Percentiles rank a stretch among this genome's conserved stretches.
Evolutionary conservation across 1,140 invertebrate species (phyloP).

Genomic region (Gonatopus flavifemur): DNA sequence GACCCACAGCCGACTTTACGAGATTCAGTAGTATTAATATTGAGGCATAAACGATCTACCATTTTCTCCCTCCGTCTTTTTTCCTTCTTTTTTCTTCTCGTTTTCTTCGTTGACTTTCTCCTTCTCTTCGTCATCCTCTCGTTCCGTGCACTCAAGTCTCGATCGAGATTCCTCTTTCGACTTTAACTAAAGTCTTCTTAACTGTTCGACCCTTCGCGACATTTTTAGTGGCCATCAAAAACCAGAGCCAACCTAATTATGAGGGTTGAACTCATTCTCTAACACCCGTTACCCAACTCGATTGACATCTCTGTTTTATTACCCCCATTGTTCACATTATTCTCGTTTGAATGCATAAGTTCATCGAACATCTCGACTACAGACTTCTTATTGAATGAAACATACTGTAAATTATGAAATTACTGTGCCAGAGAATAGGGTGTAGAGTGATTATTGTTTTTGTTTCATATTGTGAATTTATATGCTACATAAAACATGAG

Average conservation of each 20-base stretch:
- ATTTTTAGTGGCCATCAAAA: constrained; percentile 60
- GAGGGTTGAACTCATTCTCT: constrained; percentile 29
- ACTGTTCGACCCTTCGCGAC: constrained; percentile 52
- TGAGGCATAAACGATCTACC: constrained; percentile 32
- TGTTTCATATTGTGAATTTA: too few species aligned
- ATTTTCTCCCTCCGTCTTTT: constrained; percentile 2
- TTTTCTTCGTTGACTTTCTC: constrained; percentile 8
- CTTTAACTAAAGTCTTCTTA: constrained; percentile 47
- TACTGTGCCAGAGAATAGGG: too few species aligned
- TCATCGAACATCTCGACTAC: too few species aligned
- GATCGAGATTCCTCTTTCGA: constrained; percentile 12
- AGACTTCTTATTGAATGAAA: too few species aligned
- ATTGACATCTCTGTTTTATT: too few species aligned
- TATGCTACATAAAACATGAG: too few species aligned
- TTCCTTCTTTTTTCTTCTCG: constrained; percentile 9
- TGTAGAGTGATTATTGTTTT: too few species aligned
- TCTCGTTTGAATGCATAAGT: too few species aligned
- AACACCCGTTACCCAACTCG: too few species aligned
- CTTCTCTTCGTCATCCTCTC: constrained; percentile 13
- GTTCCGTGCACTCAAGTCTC: constrained; percentile 6
- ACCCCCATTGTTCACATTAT: too few species aligned
- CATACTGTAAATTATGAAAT: too few species aligned
- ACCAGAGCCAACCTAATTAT: constrained; percentile 54
- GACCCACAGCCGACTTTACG: constrained; percentile 52
- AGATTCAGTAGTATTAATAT: constrained; percentile 57